Percentiles rank a stretch among this genome's conserved stretches.
These are phyloP conservation scores for Patiria miniata DNA, from an alignment of 35 echinoderm and acorn worm genomes.

Conservation along the genomic window DNA sequence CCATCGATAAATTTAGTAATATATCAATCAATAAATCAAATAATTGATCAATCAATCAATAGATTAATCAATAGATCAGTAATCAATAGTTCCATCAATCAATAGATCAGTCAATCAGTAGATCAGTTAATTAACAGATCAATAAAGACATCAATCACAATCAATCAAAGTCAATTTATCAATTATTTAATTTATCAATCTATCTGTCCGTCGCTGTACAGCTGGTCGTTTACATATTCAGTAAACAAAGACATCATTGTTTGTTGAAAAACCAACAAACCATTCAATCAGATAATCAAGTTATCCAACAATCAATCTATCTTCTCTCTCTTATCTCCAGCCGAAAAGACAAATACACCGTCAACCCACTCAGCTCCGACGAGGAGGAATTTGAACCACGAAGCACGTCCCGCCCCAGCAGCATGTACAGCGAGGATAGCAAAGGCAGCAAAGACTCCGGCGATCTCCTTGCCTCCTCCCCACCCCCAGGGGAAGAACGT, in stretches of 20 bases:
- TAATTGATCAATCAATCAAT: too few relatives aligned
- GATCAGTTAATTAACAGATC: neutral
- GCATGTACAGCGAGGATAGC: constrained; percentile 90
- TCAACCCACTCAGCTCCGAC: constrained; percentile 66
- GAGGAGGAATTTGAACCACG: constrained; percentile 50
- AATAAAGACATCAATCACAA: neutral
- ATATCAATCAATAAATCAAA: too few relatives aligned
- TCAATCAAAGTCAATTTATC: neutral
- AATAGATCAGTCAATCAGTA: too few relatives aligned
- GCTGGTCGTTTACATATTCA: too few relatives aligned
- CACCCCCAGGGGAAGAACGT: constrained; percentile 22
- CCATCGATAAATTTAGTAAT: too few relatives aligned
- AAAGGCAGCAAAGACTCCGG: constrained; percentile 52
- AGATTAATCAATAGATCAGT: too few relatives aligned
- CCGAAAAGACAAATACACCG: constrained; percentile 59
- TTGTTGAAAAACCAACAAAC: too few relatives aligned
- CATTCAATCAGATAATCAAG: too few relatives aligned
- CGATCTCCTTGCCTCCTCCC: constrained; percentile 25
- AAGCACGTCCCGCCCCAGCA: constrained; percentile 70
- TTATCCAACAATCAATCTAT: neutral
- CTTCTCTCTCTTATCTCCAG: neutral
- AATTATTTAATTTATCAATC: neutral
- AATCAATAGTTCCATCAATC: too few relatives aligned
- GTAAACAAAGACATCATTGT: too few relatives aligned
- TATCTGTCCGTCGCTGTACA: too few relatives aligned